These are phyloP conservation scores for Macrobrachium nipponense DNA, from an alignment of 1,140 invertebrate genomes.

Conservation along the genomic window DNA sequence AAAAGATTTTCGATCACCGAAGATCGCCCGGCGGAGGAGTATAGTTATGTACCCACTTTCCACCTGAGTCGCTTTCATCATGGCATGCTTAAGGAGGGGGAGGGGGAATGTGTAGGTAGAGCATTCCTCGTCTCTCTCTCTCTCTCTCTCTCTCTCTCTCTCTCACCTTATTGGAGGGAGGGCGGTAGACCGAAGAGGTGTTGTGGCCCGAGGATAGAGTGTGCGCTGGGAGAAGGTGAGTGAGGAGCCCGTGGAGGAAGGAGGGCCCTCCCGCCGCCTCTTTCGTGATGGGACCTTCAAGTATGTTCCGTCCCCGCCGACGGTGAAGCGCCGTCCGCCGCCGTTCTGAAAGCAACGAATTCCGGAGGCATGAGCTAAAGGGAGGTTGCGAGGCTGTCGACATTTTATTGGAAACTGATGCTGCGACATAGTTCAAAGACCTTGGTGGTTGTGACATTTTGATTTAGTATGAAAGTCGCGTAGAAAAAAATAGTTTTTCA, in stretches of 20 bases:
- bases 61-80: too few relatives aligned
- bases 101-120: neutral
- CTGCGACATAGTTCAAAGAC: too few relatives aligned
- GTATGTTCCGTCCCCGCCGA: slow-evolving; percentile 11
- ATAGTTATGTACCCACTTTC: too few relatives aligned
- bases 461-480: too few relatives aligned
- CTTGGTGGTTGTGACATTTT: too few relatives aligned
- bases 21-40: too few relatives aligned
- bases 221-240: slow-evolving; percentile 25
- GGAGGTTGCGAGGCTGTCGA: too few relatives aligned
- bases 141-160: slow-evolving; percentile 27
- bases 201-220: slow-evolving; percentile 1
- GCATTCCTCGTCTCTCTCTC: neutral
- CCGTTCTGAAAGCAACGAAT: neutral
- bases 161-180: slow-evolving; percentile 49
- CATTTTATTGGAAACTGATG: too few relatives aligned
- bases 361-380: too few relatives aligned
- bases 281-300: slow-evolving; percentile 31
- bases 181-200: slow-evolving; percentile 33
- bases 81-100: neutral
- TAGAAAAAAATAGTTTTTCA: too few relatives aligned
- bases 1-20: too few relatives aligned
- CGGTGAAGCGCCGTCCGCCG: neutral
- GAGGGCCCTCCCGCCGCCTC: slow-evolving; percentile 2
- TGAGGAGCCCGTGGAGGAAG: slow-evolving; percentile 27